phyloP scores from a whole-genome alignment of 2,113 vertebrate genomes.

The Pedionomus torquatus region DNA sequence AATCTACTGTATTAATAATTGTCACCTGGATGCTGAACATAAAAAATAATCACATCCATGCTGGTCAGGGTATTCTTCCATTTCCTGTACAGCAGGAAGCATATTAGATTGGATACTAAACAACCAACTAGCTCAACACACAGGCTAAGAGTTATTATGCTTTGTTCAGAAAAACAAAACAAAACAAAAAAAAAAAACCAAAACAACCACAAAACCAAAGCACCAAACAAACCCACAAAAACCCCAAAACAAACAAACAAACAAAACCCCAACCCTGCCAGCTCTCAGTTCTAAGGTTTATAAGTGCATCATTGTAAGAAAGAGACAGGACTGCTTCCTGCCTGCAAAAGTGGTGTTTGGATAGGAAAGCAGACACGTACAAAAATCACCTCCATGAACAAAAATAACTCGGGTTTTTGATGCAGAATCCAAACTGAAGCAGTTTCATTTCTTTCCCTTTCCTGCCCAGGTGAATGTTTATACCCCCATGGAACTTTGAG shows the following conservation, averaged over 20 bases:
- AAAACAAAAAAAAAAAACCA: too few relatives aligned
- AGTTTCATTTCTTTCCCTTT: not conserved
- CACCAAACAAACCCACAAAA: not conserved
- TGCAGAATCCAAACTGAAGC: not conserved
- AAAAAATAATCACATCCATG: not conserved
- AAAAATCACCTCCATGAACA: not conserved
- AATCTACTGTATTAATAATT: not conserved
- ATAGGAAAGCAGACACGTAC: not conserved
- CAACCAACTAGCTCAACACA: not conserved
- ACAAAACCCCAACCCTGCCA: not conserved
- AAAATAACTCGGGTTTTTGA: not conserved
- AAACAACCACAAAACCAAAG: not conserved
- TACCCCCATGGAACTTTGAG: not conserved
- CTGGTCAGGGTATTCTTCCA: not conserved
- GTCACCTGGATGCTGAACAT: not conserved
- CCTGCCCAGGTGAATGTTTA: slow-evolving; percentile 27
- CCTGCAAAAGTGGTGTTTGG: not conserved
- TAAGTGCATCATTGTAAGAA: not conserved
- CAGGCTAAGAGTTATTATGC: not conserved
- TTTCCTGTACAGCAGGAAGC: not conserved
- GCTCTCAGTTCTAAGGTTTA: not conserved
- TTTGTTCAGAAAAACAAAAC: not conserved
- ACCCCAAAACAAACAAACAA: not conserved
- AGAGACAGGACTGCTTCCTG: not conserved
- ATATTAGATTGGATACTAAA: fast-evolving